Percentiles rank a stretch among this genome's conserved stretches.
These are phyloP conservation scores for Caretta caretta DNA, from an alignment of 2,113 vertebrate genomes.

Conservation along the genomic window DNA sequence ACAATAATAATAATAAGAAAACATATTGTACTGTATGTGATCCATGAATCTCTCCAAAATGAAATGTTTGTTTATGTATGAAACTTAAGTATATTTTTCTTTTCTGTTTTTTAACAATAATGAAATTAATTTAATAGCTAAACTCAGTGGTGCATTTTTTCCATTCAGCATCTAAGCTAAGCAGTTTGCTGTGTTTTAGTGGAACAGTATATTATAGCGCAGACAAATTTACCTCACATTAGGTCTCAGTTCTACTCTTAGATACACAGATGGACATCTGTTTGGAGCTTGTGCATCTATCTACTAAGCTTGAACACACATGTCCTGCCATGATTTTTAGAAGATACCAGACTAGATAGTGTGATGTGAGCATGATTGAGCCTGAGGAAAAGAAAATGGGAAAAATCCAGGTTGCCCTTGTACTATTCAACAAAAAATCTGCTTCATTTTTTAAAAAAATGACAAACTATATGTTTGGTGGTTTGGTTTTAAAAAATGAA, in stretches of 20 bases:
- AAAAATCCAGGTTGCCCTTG: neutral
- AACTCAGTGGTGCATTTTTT: slow-evolving; percentile 32
- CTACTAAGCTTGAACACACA: neutral
- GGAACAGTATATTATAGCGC: neutral
- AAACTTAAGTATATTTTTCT: slow-evolving; percentile 46
- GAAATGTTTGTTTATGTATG: slow-evolving; percentile 44
- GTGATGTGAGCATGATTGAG: neutral
- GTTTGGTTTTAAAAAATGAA: neutral
- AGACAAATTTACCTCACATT: neutral
- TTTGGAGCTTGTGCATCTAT: neutral
- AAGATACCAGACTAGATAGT: neutral
- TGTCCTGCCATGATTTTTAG: rapidly evolving
- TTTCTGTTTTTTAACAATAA: slow-evolving; percentile 38
- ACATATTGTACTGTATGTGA: slow-evolving; percentile 25
- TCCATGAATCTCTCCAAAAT: neutral
- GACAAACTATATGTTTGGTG: neutral
- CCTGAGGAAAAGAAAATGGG: rapidly evolving
- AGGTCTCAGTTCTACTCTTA: neutral
- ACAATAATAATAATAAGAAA: slow-evolving; percentile 70
- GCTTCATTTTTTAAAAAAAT: neutral
- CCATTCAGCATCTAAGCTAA: neutral
- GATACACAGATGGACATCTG: neutral
- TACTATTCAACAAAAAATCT: neutral
- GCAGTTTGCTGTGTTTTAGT: neutral
- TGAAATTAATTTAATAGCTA: slow-evolving; percentile 52